Conservation (phyloP, 2,888 invertebrate genomes). For the Drosophila falleni region DNA sequence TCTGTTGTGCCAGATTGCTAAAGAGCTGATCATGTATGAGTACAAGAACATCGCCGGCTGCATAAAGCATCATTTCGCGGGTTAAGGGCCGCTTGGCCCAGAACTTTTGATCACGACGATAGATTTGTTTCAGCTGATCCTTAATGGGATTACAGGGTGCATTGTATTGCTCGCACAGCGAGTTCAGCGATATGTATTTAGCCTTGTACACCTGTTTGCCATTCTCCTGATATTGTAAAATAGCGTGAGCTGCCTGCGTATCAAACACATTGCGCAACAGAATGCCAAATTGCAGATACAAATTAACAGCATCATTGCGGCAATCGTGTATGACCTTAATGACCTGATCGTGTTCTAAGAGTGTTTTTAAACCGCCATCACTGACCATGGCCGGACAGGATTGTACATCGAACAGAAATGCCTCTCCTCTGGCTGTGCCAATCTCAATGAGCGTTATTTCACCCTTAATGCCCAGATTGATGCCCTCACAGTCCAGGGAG, state of each 20-base stretch:
- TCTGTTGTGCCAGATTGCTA: slow-evolving; percentile 89
- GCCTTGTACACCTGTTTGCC: slow-evolving; percentile 97
- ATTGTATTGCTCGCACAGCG: slow-evolving; percentile 95
- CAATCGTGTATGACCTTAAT: slow-evolving; percentile 97
- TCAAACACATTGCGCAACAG: slow-evolving; percentile 94
- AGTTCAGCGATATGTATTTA: slow-evolving; percentile 96
- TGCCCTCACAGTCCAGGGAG: slow-evolving; percentile 96
- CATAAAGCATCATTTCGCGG: slow-evolving; percentile 96
- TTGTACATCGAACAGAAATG: slow-evolving; percentile 95
- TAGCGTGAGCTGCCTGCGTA: slow-evolving; percentile 96
- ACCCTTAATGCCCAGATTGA: slow-evolving; percentile 95
- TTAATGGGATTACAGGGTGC: slow-evolving; percentile 96
- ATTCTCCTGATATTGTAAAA: slow-evolving; percentile 95
- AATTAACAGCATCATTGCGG: slow-evolving; percentile 95
- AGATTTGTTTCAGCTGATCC: slow-evolving; percentile 94
- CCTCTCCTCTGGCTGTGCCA: slow-evolving; percentile 92
- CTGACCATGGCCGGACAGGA: slow-evolving; percentile 92
- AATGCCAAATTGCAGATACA: slow-evolving; percentile 94
- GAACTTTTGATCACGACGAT: slow-evolving; percentile 93
- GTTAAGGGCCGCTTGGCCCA: slow-evolving; percentile 96
- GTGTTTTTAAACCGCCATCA: slow-evolving; percentile 91
- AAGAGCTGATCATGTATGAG: slow-evolving; percentile 95
- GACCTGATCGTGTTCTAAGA: slow-evolving; percentile 93
- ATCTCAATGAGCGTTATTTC: slow-evolving; percentile 94
- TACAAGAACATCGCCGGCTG: slow-evolving; percentile 94